Conservation (phyloP, 2,113 vertebrate species). For the Tragulus kanchil region DNA sequence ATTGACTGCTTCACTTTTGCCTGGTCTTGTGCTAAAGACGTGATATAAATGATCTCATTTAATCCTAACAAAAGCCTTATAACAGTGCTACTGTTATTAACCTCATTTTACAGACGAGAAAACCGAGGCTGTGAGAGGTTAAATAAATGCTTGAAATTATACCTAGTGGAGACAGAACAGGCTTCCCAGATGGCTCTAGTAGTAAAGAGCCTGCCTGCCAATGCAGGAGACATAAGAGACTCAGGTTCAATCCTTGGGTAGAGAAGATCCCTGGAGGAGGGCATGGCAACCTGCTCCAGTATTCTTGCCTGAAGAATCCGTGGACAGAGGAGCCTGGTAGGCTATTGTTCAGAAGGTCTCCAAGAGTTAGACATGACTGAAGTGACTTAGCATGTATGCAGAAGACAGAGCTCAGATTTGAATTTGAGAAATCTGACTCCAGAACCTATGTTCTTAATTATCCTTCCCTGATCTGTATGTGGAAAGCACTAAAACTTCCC, state of each 20-base stretch:
- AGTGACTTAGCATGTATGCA: neutral
- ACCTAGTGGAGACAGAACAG: no score
- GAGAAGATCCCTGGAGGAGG: no score
- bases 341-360: no score
- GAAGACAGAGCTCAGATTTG: neutral
- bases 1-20: neutral
- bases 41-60: neutral
- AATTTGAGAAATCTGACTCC: neutral
- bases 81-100: neutral
- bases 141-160: neutral
- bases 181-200: no score
- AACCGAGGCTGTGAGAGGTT: neutral
- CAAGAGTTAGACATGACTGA: no score
- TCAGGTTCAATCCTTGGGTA: no score
- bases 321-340: no score
- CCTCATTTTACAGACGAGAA: neutral
- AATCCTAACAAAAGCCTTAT: neutral
- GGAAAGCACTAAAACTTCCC: neutral
- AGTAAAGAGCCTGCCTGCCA: no score
- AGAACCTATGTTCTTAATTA: neutral
- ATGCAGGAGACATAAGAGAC: no score
- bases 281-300: no score
- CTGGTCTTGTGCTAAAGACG: neutral
- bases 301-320: no score
- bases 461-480: neutral